These are phyloP conservation scores for Nothocercus julius DNA, from an alignment of 2,113 vertebrate genomes.

Conservation along the genomic window DNA sequence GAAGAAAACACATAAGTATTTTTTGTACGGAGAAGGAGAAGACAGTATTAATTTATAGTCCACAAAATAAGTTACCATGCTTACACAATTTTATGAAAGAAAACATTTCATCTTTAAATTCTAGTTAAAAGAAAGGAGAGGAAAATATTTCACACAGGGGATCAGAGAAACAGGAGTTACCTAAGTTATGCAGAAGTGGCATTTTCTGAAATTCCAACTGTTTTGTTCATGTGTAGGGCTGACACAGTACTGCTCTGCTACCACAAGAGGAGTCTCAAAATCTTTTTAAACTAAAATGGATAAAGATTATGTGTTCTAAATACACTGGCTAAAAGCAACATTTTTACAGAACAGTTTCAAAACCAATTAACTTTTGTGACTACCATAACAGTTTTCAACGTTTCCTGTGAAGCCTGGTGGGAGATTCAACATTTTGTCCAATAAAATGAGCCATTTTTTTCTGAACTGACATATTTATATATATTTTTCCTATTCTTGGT, in stretches of 20 bases:
- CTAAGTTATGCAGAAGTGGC: rapidly evolving
- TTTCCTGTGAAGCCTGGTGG: neutral
- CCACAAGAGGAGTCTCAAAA: neutral
- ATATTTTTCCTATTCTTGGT: neutral
- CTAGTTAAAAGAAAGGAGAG: neutral
- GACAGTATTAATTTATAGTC: rapidly evolving
- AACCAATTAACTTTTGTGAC: neutral
- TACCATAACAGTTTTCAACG: neutral
- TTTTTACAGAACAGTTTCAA: neutral
- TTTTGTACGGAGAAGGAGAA: neutral
- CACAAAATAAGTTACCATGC: rapidly evolving
- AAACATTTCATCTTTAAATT: neutral
- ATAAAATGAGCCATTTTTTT: neutral
- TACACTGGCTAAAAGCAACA: neutral
- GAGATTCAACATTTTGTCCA: neutral
- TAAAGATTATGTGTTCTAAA: neutral
- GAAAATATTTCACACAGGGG: neutral
- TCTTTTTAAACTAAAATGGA: neutral
- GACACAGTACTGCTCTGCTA: neutral
- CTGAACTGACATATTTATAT: neutral
- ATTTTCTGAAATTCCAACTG: neutral
- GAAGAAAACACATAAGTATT: neutral
- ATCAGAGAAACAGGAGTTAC: neutral
- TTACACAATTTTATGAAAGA: neutral
- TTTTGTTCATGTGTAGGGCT: neutral